Conservation (phyloP, 2,113 vertebrate genomes). For the Diglossa brunneiventris region DNA sequence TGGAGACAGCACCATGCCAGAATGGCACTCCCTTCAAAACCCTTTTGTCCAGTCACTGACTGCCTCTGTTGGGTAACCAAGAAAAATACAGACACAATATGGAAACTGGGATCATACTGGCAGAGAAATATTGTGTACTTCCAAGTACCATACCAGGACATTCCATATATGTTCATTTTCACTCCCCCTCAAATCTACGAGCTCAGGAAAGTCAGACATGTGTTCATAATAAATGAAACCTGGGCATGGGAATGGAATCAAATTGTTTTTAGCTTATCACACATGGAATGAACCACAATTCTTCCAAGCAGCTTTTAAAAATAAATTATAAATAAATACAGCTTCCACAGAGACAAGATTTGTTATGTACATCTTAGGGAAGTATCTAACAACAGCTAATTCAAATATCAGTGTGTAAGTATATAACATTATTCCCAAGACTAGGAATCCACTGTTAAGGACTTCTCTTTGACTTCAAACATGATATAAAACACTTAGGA, state of each 20-base stretch:
- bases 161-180: not conserved
- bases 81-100: not conserved
- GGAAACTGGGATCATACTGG: not conserved
- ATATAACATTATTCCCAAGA: not conserved
- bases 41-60: not conserved
- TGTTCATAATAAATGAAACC: not conserved
- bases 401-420: not conserved
- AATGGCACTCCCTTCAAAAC: not conserved
- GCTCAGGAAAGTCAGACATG: not conserved
- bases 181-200: not conserved
- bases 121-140: not conserved
- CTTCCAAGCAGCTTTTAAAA: not conserved
- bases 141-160: not conserved
- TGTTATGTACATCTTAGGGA: not conserved
- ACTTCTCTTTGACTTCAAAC: not conserved
- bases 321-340: not conserved
- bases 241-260: not conserved
- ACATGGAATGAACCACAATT: not conserved
- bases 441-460: not conserved
- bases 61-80: not conserved
- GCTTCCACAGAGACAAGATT: not conserved
- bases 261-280: not conserved
- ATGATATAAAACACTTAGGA: not conserved
- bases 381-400: not conserved
- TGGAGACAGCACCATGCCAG: not conserved